phyloP scores from a whole-genome alignment of 1,140 invertebrate species.

The Episyrphus balteatus region DNA sequence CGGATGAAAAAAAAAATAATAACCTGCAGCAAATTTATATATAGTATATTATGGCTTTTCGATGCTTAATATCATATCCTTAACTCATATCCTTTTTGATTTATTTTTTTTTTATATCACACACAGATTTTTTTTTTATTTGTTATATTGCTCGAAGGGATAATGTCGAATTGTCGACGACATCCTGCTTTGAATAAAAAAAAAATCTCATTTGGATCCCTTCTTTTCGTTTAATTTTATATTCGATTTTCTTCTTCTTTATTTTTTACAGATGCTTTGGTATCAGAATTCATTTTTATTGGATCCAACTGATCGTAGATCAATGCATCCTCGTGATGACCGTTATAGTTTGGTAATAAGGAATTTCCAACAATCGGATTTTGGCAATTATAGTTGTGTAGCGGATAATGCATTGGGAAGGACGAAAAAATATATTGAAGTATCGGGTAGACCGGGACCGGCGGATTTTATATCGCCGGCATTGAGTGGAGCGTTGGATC shows the following conservation, averaged over 20 bases:
- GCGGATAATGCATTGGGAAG: slow-evolving; percentile 40
- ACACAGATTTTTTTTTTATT: no score
- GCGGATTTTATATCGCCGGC: slow-evolving; percentile 39
- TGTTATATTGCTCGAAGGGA: no score
- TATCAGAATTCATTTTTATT: slow-evolving; percentile 45
- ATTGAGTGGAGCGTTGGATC: slow-evolving; percentile 36
- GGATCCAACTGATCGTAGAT: slow-evolving; percentile 43
- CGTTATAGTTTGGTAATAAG: slow-evolving; percentile 43
- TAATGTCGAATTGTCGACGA: background rate
- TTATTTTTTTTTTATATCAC: no score
- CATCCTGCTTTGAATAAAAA: background rate
- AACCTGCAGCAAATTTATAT: no score
- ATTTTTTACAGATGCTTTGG: slow-evolving; percentile 40
- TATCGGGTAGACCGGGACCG: slow-evolving; percentile 40
- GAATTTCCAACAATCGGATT: slow-evolving; percentile 45
- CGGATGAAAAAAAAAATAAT: no score
- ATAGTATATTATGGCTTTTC: no score
- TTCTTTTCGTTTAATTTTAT: no score
- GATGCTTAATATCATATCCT: no score
- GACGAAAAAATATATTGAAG: slow-evolving; percentile 41
- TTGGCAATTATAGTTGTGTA: slow-evolving; percentile 44
- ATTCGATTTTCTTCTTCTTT: background rate
- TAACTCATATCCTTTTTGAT: no score
- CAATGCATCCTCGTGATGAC: slow-evolving; percentile 42
- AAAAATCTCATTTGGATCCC: background rate